These are phyloP conservation scores for Gambusia yucatana DNA, from an alignment of 2,797 vertebrate genomes.

Conservation along the genomic window DNA sequence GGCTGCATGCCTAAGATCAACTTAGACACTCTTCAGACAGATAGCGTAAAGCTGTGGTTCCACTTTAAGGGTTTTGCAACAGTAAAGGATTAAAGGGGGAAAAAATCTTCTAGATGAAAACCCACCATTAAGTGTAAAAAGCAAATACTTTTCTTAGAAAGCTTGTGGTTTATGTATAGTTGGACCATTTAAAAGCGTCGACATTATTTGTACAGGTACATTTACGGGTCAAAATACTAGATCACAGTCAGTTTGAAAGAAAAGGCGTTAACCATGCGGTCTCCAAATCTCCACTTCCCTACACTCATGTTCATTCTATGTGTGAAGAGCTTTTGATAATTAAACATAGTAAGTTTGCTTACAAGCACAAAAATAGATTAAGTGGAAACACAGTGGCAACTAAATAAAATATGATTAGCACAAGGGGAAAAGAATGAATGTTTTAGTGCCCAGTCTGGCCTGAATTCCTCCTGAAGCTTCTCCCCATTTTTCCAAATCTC, in stretches of 20 bases:
- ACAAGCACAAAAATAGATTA: constrained; percentile 30
- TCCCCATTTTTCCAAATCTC: constrained; percentile 46
- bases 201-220: constrained; percentile 74
- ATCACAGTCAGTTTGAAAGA: constrained; percentile 27
- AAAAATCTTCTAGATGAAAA: neutral
- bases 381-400: constrained; percentile 33
- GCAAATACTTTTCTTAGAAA: constrained; percentile 57
- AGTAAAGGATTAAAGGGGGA: constrained; percentile 12
- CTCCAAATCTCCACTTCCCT: neutral
- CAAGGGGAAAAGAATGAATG: constrained; percentile 27
- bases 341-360: constrained; percentile 34
- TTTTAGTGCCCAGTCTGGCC: constrained; percentile 46
- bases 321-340: constrained; percentile 33
- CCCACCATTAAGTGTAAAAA: constrained; percentile 46
- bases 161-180: constrained; percentile 72
- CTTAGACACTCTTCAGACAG: constrained; percentile 43
- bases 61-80: constrained; percentile 59
- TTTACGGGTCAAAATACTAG: constrained; percentile 44
- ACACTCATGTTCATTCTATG: constrained; percentile 16
- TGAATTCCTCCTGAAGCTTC: constrained; percentile 41
- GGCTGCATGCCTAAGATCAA: constrained; percentile 43
- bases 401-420: constrained; percentile 63
- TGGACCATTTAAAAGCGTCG: constrained; percentile 73
- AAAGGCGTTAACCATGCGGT: constrained; percentile 44
- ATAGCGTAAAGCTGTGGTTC: constrained; percentile 51